Conservation (phyloP, 2,797 vertebrate genomes). For the Tokudaia tokunoshimensis region DNA sequence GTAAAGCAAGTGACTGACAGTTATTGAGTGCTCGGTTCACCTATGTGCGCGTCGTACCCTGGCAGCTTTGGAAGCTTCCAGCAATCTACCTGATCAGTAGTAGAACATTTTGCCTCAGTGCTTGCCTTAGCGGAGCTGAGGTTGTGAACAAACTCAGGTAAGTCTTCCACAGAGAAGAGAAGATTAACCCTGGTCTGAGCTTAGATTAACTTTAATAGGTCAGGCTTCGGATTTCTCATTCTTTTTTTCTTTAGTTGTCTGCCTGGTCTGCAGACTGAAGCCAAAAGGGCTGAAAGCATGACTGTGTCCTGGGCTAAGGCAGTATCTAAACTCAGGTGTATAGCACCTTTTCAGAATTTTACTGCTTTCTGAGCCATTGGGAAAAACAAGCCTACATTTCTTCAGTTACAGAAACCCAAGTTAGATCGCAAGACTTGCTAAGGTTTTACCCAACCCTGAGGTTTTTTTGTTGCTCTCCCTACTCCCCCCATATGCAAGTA, state of each 20-base stretch:
- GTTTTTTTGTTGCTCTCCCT: background rate
- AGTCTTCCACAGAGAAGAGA: background rate
- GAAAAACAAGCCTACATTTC: slow-evolving; percentile 27
- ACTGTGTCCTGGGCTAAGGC: background rate
- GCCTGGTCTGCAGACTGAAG: background rate
- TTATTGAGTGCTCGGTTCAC: background rate
- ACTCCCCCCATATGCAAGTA: background rate
- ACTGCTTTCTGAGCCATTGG: slow-evolving; percentile 48
- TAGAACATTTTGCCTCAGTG: background rate
- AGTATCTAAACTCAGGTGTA: background rate
- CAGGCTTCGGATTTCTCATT: background rate
- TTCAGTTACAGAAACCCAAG: background rate
- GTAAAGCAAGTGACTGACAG: background rate
- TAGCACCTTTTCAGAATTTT: slow-evolving; percentile 27
- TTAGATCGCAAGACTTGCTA: background rate
- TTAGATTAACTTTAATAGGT: slow-evolving; percentile 1
- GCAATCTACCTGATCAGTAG: background rate
- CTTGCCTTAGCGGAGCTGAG: background rate
- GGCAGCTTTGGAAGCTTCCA: background rate
- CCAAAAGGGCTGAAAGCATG: background rate
- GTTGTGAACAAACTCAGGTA: background rate
- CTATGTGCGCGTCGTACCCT: background rate
- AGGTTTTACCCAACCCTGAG: background rate
- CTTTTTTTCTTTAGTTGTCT: slow-evolving; percentile 19
- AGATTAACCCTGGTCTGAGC: background rate